Base-by-base conservation (phyloP, 2,113 vertebrate genomes). In the Corythornis vintsioides region DNA sequence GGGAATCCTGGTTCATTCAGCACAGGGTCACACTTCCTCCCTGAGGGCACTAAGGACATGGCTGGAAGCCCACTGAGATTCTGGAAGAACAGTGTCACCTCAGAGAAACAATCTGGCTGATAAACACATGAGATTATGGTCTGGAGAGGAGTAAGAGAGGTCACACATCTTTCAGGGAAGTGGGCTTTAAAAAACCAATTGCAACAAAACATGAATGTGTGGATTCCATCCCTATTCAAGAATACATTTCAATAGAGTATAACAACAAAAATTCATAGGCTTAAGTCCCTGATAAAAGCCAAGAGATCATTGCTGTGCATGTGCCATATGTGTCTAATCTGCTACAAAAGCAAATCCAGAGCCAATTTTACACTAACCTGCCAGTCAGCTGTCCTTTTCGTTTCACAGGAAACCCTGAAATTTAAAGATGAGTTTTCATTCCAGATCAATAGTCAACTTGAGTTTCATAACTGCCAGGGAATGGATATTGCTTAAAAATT, bases 21-120 rank as follows among this genome's bases (percentile, higher is more conserved):
- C 63, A 9, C 9, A 59, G 67, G 60, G 85, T 79, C 75, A 85
- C 40, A 2, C 75, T 92, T 89, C 63, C 47, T 87, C 45, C 63
- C 63, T 3, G 3, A 2, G 2, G 76, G 73, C 45, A 24, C 47
- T 16, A 31, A 6, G 0, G 4, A 13, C 0, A 4, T 7, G 70
- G 69, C 90, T 5, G 4, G 52, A 24, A 90, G 25, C 40, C n/a
- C 19, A 3, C 47, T 45, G 47, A 73, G 64, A 12, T n/a, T 69
- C 72, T 45, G 56, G 75, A 73, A 72, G 52, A 76, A 17, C 64
- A 63, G 4, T 72, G 65, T 16, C 52, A 67, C 65, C 80, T 53
- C 69, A 65, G 73, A 52, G 59, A 25, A 83, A 65, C 50, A 33
- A 10, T 25, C n/a, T 47, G 50, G 5, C 59, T 76, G n/a, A 31